Conservation (phyloP, 2,113 vertebrate genomes). For the Hucho hucho region DNA sequence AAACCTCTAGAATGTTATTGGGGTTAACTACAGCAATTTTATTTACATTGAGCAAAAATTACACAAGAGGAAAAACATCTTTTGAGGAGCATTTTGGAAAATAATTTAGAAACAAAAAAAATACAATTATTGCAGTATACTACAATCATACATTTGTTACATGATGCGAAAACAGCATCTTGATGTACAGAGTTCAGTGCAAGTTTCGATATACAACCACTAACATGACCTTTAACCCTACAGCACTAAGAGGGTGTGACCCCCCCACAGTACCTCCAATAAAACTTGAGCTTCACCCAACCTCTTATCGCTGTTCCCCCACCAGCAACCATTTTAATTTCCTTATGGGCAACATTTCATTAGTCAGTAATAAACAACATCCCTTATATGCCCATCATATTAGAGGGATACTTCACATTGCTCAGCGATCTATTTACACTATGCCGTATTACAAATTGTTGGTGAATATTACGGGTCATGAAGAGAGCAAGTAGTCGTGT, state of each 20-base stretch:
- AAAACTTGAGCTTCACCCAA: not conserved
- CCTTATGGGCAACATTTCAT: constrained; percentile 32
- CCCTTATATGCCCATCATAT: constrained; percentile 38
- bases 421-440: constrained; percentile 65
- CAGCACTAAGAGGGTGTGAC: too few species aligned
- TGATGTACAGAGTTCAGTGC: constrained; percentile 95
- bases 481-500: constrained; percentile 53
- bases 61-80: constrained; percentile 67
- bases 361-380: constrained; percentile 7
- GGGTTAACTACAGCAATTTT: constrained; percentile 86
- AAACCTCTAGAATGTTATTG: constrained; percentile 79
- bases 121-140: constrained; percentile 93
- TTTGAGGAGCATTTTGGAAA: constrained; percentile 77
- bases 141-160: constrained; percentile 91
- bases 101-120: constrained; percentile 86
- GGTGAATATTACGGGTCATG: constrained; percentile 34
- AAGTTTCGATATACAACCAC: constrained; percentile 81
- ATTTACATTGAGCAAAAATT: constrained; percentile 90
- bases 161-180: constrained; percentile 93
- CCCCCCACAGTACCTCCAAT: not conserved
- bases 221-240: constrained; percentile 36
- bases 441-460: constrained; percentile 57
- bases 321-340: constrained; percentile 30
- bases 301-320: not conserved
- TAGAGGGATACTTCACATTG: constrained; percentile 62